Conservation (phyloP, 2,113 vertebrate genomes). For the Brienomyrus longianalis region DNA sequence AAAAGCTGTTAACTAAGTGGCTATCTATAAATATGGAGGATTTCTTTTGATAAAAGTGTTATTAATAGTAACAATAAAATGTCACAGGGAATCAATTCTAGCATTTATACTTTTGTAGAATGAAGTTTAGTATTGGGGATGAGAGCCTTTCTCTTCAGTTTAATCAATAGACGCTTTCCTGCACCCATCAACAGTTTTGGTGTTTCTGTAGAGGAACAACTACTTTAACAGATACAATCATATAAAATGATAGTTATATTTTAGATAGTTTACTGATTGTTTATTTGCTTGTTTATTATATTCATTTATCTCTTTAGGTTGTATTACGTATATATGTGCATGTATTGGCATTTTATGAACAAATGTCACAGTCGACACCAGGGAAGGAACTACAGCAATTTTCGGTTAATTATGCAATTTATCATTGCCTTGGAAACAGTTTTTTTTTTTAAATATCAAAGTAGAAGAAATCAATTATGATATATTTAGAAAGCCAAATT, state of each 20-base stretch:
- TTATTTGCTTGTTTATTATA: neutral
- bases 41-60: constrained; percentile 4
- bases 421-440: neutral
- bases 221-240: neutral
- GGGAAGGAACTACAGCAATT: neutral
- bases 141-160: neutral
- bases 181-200: neutral
- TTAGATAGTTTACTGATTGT: neutral
- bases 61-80: constrained; percentile 19
- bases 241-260: neutral
- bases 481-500: neutral
- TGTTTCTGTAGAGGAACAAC: neutral
- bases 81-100: constrained; percentile 9
- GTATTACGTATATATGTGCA: neutral
- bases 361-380: neutral
- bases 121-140: neutral
- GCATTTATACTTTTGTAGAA: constrained; percentile 12
- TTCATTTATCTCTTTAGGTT: neutral
- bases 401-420: neutral
- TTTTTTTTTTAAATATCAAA: neutral
- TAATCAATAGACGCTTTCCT: neutral
- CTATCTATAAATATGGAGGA: neutral
- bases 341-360: neutral
- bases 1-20: constrained; percentile 8
- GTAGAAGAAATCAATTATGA: constrained; percentile 13